Evolutionary conservation across 2,113 vertebrate genomes (phyloP).

Genomic region (Saguinus imperator): DNA sequence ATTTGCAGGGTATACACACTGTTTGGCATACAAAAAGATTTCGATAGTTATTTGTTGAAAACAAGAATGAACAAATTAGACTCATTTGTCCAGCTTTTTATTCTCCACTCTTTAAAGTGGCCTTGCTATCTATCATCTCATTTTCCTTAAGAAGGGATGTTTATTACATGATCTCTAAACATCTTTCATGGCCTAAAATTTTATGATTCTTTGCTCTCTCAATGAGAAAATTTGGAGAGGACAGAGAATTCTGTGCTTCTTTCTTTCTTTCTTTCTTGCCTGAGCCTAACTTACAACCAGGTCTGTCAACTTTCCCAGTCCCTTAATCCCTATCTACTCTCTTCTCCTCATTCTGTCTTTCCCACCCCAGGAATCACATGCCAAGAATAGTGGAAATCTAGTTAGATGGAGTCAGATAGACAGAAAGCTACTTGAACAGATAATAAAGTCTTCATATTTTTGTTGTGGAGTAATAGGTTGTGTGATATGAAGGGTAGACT

Average conservation of each 20-base stretch:
- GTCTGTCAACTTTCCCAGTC: neutral
- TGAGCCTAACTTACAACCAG: neutral
- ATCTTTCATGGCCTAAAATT: neutral
- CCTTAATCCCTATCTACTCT: neutral
- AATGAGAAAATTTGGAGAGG: neutral
- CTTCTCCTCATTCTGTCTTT: neutral
- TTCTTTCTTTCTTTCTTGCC: neutral
- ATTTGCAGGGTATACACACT: neutral
- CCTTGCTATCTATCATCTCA: neutral
- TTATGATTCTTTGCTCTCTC: neutral
- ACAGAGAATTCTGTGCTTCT: neutral
- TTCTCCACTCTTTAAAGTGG: neutral
- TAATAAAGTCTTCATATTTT: neutral
- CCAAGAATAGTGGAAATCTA: neutral
- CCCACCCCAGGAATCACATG: neutral
- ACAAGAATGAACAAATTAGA: neutral
- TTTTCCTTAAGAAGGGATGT: neutral
- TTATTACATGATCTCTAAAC: neutral
- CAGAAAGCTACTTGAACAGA: neutral
- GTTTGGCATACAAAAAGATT: neutral
- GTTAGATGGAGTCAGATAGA: neutral
- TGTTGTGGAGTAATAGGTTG: neutral
- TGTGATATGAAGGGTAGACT: neutral
- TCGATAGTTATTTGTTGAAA: neutral
- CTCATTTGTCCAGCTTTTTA: neutral